These are phyloP conservation scores for Aphis craccivora DNA, from an alignment of 1,140 invertebrate genomes.

Conservation along the genomic window DNA sequence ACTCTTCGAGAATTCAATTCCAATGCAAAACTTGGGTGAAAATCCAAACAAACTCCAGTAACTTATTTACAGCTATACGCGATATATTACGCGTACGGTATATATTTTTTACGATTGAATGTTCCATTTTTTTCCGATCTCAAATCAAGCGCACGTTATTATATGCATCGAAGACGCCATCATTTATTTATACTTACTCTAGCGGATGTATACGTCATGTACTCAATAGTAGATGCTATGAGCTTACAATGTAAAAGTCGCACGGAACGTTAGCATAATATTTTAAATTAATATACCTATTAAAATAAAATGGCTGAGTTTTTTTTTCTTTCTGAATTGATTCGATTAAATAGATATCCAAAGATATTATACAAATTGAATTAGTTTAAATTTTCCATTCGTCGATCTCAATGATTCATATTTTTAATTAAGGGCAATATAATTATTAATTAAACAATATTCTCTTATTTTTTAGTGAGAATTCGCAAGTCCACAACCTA, in stretches of 20 bases:
- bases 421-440: background rate
- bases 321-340: background rate
- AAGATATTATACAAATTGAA: background rate
- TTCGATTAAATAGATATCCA: background rate
- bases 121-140: background rate
- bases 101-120: background rate
- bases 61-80: background rate
- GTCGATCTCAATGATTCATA: background rate
- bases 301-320: background rate
- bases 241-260: background rate
- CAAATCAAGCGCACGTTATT: background rate
- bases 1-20: conserved; percentile 18
- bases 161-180: background rate
- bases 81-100: background rate
- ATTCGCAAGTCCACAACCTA: too few species aligned
- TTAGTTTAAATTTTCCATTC: background rate
- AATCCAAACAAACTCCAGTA: conserved; percentile 16
- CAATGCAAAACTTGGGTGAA: background rate
- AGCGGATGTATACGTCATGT: background rate
- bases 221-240: background rate
- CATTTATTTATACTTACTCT: background rate
- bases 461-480: background rate
- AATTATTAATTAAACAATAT: background rate
- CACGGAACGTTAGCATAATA: background rate
- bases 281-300: background rate